A percentile compares a stretch with the other conserved stretches of the same genome.
phyloP scores from a whole-genome alignment of 2,797 vertebrate species.

The Falco cherrug region DNA sequence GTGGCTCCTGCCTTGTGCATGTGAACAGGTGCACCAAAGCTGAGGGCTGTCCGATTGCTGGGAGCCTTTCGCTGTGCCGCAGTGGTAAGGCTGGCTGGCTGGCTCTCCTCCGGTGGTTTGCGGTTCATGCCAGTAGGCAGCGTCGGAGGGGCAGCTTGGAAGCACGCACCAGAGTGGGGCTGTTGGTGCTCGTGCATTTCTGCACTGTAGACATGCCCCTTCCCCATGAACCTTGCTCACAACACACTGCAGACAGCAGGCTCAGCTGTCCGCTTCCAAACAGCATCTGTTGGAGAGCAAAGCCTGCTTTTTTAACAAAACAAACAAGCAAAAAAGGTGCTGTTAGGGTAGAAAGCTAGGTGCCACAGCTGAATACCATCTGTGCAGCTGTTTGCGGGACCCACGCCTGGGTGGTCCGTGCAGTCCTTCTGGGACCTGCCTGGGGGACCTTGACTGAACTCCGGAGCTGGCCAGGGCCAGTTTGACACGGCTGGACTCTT shows the following conservation, averaged over 20 bases:
- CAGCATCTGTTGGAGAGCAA: background rate
- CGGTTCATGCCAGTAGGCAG: background rate
- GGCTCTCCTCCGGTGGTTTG: background rate
- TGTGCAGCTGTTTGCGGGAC: background rate
- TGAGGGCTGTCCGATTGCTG: background rate
- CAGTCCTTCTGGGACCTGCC: background rate
- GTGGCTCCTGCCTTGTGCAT: background rate
- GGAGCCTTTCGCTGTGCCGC: background rate
- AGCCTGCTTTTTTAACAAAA: background rate
- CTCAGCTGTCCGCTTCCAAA: background rate
- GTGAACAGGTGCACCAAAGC: background rate
- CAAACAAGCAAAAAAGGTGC: rapidly evolving
- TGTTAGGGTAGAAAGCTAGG: background rate
- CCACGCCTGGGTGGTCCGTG: background rate
- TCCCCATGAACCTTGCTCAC: background rate
- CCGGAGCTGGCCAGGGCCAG: background rate
- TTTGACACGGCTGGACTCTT: background rate
- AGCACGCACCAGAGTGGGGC: background rate
- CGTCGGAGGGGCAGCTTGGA: background rate
- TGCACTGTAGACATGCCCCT: background rate
- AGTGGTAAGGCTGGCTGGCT: background rate
- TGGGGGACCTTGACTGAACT: background rate
- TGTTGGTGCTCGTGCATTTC: background rate
- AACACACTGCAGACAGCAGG: background rate
- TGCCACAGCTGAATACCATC: background rate